Percentiles rank a stretch among this genome's conserved stretches.
phyloP scores from a whole-genome alignment of 2,113 vertebrate species.

The Urocolius indicus region DNA sequence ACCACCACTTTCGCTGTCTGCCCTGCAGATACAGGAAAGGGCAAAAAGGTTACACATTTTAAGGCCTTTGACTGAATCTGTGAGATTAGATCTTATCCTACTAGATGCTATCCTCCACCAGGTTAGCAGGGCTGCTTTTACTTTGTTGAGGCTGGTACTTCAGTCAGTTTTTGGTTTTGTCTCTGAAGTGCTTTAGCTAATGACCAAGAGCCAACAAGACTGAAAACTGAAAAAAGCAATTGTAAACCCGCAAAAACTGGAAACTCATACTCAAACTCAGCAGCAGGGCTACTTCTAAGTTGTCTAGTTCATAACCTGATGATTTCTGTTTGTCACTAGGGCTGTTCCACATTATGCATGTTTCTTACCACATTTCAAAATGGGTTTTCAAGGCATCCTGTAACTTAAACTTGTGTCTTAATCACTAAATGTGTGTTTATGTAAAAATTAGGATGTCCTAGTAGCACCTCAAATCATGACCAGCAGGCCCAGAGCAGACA shows the following conservation, averaged over 20 bases:
- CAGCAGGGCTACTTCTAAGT: neutral
- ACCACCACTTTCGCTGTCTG: neutral
- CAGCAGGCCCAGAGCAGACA: accelerated
- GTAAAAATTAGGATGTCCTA: neutral
- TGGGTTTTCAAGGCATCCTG: accelerated
- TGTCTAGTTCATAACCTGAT: neutral
- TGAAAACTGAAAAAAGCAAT: neutral
- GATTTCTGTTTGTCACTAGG: neutral
- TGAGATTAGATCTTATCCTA: neutral
- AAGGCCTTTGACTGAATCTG: neutral
- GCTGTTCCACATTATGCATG: accelerated
- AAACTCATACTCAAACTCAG: neutral
- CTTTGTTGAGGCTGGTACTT: neutral
- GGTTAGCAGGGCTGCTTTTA: neutral
- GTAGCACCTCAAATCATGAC: neutral
- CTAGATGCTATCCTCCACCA: neutral
- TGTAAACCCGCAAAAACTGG: neutral
- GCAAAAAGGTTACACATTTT: neutral
- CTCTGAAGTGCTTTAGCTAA: neutral
- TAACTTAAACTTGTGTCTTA: neutral
- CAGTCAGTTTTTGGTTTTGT: neutral
- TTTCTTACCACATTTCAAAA: neutral
- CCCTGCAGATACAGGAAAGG: neutral
- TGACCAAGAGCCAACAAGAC: neutral
- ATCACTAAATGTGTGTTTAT: neutral